Evolutionary conservation across 2,113 vertebrate genomes (phyloP).

Genomic region (Ploceus nigricollis): DNA sequence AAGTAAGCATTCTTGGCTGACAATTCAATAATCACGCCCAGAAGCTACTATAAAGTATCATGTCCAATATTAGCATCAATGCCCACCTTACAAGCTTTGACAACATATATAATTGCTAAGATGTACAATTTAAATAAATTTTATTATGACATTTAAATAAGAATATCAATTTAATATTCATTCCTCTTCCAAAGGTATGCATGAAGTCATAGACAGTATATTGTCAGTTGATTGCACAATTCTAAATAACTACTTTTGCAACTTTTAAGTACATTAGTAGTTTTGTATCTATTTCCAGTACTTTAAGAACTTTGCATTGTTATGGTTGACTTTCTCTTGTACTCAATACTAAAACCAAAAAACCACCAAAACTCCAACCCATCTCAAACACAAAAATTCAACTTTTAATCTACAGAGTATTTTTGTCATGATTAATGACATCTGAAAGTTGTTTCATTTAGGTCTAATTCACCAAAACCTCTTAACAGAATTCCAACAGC

Average conservation of each 20-base stretch:
- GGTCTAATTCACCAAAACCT: background rate
- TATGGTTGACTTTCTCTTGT: background rate
- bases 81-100: background rate
- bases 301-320: background rate
- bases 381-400: background rate
- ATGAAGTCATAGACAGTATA: background rate
- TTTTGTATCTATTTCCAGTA: background rate
- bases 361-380: background rate
- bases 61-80: background rate
- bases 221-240: background rate
- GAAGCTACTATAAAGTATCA: background rate
- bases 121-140: background rate
- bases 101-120: background rate
- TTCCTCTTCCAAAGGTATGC: background rate
- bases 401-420: background rate
- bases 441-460: background rate
- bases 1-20: background rate
- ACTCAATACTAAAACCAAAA: background rate
- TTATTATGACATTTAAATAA: background rate
- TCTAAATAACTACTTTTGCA: background rate
- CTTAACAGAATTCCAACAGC: background rate
- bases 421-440: background rate
- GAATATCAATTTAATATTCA: background rate
- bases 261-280: background rate
- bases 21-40: background rate